Conservation (phyloP, 2,797 vertebrate genomes). For the Rhinatrema bivittatum region DNA sequence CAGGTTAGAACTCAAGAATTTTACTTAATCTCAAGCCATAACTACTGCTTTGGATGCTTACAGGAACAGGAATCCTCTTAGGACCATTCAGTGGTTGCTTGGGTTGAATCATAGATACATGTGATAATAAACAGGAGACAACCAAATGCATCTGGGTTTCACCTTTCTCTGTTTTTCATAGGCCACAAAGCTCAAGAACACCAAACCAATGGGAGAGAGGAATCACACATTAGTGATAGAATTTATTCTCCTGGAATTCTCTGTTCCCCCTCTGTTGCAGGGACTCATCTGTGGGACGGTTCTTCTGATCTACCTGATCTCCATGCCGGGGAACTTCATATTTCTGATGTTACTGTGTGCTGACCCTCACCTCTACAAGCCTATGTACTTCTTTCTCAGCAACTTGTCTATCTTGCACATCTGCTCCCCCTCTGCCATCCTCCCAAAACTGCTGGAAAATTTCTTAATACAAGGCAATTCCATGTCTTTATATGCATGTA, state of each 20-base stretch:
- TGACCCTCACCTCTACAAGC: not conserved
- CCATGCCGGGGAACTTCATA: constrained; percentile 3
- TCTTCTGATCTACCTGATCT: not conserved
- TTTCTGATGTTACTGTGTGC: constrained; percentile 1
- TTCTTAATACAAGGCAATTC: constrained; percentile 6
- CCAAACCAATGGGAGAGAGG: no score
- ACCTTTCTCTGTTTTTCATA: no score
- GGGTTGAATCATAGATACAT: no score
- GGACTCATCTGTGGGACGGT: constrained; percentile 1
- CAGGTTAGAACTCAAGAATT: no score
- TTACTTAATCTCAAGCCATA: no score
- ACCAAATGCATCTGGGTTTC: no score
- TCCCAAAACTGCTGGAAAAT: constrained; percentile 15
- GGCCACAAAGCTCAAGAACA: no score
- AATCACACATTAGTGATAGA: constrained; percentile 10
- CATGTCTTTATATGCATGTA: constrained; percentile 27
- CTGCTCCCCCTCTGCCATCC: constrained; percentile 2
- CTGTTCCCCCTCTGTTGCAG: constrained; percentile 4
- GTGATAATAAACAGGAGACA: no score
- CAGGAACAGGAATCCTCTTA: no score
- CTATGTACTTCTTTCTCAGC: constrained; percentile 17
- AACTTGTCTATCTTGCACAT: constrained; percentile 19
- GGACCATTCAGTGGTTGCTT: no score
- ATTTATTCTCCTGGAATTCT: constrained; percentile 17
- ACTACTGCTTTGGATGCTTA: no score